Evolutionary conservation across 2,888 invertebrate species (phyloP).

Genomic region (Odontothrips loti): DNA sequence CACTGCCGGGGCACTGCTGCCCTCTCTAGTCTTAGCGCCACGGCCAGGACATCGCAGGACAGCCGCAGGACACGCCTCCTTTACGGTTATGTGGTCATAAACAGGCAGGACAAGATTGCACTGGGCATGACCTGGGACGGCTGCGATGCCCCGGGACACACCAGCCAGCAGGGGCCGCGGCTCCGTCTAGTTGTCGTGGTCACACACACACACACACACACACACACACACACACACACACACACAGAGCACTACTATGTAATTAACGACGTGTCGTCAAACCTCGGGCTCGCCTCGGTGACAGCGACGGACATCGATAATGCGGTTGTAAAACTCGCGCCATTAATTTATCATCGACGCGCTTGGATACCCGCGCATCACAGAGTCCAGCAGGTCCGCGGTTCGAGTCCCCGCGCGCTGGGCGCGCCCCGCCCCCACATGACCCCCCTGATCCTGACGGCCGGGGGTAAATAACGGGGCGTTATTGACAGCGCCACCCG

Average conservation of each 20-base stretch:
- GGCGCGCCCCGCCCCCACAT: neutral
- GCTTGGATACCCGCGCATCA: neutral
- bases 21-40: neutral
- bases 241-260: neutral
- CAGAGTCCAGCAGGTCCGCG: neutral
- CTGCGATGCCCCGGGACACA: neutral
- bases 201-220: too few species aligned
- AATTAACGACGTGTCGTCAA: neutral
- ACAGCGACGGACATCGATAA: too few species aligned
- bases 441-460: neutral
- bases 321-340: too few species aligned
- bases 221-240: neutral
- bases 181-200: too few species aligned
- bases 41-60: neutral
- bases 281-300: too few species aligned
- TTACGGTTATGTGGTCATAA: constrained; percentile 25
- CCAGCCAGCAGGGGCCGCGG: neutral
- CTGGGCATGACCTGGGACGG: neutral
- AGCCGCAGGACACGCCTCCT: constrained; percentile 22
- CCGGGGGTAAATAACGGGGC: neutral
- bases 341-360: too few species aligned
- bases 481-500: neutral
- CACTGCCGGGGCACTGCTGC: too few species aligned
- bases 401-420: neutral
- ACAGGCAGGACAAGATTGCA: constrained; percentile 25